Evolutionary conservation across 2,113 vertebrate genomes (phyloP), one percentile per base, ranked within the genome.

Genomic region (Zootoca vivipara): DNA sequence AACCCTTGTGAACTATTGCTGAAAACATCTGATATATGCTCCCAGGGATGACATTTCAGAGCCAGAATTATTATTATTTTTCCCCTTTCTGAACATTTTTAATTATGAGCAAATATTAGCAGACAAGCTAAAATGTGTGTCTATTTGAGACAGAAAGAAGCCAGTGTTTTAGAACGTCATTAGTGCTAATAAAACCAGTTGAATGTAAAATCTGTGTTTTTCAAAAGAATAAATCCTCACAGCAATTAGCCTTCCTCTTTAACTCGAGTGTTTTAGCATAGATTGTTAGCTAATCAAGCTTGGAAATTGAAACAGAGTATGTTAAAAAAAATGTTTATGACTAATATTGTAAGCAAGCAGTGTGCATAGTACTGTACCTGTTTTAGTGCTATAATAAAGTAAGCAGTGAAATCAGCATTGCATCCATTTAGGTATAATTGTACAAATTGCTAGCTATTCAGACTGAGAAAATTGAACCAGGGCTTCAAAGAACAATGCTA

Each of bases 371-470:
- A 94, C 90, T 82, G 91, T 95, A 95, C 87, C 90, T 96, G 78
- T 70, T 94, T 94, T 95, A 95, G 42, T 78, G 82, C 65, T 90
- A 6, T 93, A 95, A 95, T 95, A 95, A 96, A 95, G 92, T 90
- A 95, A 94, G 83, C 56, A 67, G 85, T 90, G 92, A 95, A 95
- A 96, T 92, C 91, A 96, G 88, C 87, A 93, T 84, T 95, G 83
- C 75, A 93, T 90, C 86, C 85, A 95, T 95, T 95, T 95, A 95
- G 58, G 87, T 94, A 38, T 92, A 96, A 96, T 95, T 95, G 91
- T 96, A 92, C 93, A 96, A 95, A 96, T 92, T 96, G 93, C 90
- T 91, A 94, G 89, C 90, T 95, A 96, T 96, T 95, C 92, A 94
- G 87, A 93, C 73, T 86, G 82, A 87, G 93, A 95, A 96, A 94